These are phyloP conservation scores for Zosterops hypoxanthus DNA, from an alignment of 2,113 vertebrate genomes.

Conservation along the genomic window DNA sequence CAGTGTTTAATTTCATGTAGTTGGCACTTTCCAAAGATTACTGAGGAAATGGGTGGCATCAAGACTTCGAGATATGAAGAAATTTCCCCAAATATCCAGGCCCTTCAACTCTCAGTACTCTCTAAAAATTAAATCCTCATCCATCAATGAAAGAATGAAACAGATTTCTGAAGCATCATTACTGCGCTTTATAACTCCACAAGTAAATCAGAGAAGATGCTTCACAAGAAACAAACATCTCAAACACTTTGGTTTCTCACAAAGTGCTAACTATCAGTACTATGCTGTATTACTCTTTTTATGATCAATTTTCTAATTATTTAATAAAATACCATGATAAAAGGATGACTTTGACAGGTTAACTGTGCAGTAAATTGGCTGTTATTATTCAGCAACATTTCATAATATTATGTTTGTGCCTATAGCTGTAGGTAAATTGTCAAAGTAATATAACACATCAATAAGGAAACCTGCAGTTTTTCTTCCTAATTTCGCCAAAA, in stretches of 20 bases:
- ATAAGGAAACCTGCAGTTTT: background rate
- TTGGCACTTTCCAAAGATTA: conserved; percentile 5
- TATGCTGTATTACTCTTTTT: background rate
- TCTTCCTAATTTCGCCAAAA: background rate
- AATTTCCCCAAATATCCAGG: conserved; percentile 9
- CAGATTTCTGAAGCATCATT: background rate
- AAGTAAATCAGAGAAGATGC: background rate
- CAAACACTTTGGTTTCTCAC: background rate
- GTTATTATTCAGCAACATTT: background rate
- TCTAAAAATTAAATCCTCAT: background rate
- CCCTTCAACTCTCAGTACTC: background rate
- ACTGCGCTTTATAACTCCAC: background rate
- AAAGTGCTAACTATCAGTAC: background rate
- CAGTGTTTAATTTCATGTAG: conserved; percentile 20
- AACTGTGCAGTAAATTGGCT: background rate
- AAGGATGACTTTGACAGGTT: background rate
- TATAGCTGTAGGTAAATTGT: background rate
- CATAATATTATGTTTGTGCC: background rate
- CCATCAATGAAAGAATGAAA: background rate
- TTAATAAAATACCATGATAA: background rate
- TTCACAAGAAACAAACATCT: background rate
- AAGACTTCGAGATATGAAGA: background rate
- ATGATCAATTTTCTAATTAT: background rate
- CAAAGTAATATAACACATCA: background rate
- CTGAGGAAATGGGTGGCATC: background rate